Base-by-base conservation (phyloP, 2,113 vertebrate species). In the Lampris megalopsis region DNA sequence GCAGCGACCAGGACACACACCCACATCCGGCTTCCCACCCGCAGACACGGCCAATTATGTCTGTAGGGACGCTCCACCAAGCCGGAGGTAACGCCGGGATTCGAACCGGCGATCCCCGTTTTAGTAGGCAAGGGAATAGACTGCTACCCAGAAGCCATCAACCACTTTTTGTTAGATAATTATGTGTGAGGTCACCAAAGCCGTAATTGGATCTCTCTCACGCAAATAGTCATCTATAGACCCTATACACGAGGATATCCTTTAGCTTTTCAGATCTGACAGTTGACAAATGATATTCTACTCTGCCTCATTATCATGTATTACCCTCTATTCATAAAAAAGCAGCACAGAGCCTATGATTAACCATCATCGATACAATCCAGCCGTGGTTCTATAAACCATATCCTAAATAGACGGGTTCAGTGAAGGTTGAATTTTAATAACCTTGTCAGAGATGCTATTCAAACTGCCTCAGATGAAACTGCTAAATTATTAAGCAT, bases 151-250 rank as follows among this genome's bases (percentile, higher is more conserved):
- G 24, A 24, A 24, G 24, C 24, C 24, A 24, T 24, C 54, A 36
- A 1, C 7, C 4, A 57, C 36, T 35, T 83, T 86, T 81, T 89
- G 81, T 87, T 71, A 57, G 79, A 81, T 89, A 91, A 86, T 81
- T 71, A 84, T 79, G 71, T 75, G 77, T 82, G 86, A 68, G 66
- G 63, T 67, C 60, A 63, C 47, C 62, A 48, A 68, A 75, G 70
- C 77, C 75, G 74, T 83, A 64, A 83, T 80, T 78, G 68, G 58
- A 77, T 64, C 63, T 66, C 63, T 37, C 2, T 67, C 45, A 24
- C 71, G 61, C 61, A 75, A 70, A 81, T 7, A 79, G 59, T 71
- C 63, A 64, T 74, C 10, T 6, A 5, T 52, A 83, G 38, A 45
- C 35, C 49, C 9, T 73, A 68, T 13, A 75, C 58, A 63, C 3